Conservation (phyloP, 2,888 invertebrate species). For the Patella depressa region DNA sequence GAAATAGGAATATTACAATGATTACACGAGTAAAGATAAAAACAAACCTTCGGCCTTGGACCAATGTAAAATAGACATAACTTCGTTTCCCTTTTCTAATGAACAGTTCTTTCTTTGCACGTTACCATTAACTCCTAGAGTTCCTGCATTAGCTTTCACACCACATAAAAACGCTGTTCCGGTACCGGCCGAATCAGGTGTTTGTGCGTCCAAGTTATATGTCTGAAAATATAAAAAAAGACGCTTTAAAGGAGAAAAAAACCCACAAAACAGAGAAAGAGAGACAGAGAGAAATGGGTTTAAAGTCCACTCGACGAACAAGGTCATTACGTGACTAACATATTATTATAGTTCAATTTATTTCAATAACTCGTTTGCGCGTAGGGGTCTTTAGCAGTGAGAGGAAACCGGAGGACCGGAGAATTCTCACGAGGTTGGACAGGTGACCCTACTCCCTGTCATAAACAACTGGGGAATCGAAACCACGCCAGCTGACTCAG, state of each 20-base stretch:
- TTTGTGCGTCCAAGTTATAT: conserved; percentile 87
- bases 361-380: too few relatives aligned
- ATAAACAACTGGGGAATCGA: too few relatives aligned
- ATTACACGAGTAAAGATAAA: background rate
- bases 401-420: too few relatives aligned
- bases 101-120: conserved; percentile 78
- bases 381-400: too few relatives aligned
- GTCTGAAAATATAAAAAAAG: conserved; percentile 76
- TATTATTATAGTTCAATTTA: too few relatives aligned
- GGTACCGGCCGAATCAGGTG: conserved; percentile 90
- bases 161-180: conserved; percentile 90
- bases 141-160: conserved; percentile 85
- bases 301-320: too few relatives aligned
- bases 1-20: background rate
- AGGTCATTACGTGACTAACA: too few relatives aligned
- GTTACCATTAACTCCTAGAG: conserved; percentile 81
- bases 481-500: too few relatives aligned
- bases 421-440: too few relatives aligned
- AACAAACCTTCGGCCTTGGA: conserved; percentile 35
- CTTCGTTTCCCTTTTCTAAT: conserved; percentile 27
- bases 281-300: too few relatives aligned
- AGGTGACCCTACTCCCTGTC: too few relatives aligned
- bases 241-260: background rate
- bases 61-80: conserved; percentile 43
- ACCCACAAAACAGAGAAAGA: too few relatives aligned